Percentiles rank a stretch among this genome's conserved stretches.
Conservation (phyloP, 2,113 vertebrate species). For the Crotophaga sulcirostris region DNA sequence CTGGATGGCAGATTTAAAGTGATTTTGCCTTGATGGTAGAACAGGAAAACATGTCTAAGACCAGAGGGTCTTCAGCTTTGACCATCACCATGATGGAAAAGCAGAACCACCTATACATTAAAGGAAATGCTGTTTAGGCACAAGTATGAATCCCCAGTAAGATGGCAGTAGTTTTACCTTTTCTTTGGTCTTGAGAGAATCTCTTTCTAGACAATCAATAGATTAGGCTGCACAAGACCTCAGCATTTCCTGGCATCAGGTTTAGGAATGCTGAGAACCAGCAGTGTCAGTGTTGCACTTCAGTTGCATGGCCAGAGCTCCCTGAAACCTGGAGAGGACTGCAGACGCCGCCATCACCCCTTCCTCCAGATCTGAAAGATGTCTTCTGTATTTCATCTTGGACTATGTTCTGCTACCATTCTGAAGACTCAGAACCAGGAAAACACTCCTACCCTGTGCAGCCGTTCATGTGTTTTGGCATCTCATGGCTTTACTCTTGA, state of each 20-base stretch:
- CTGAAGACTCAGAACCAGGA: neutral
- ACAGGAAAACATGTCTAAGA: neutral
- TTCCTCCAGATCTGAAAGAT: neutral
- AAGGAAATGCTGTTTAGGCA: neutral
- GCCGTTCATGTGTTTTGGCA: neutral
- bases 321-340: neutral
- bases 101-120: neutral
- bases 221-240: neutral
- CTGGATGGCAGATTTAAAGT: neutral
- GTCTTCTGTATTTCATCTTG: neutral
- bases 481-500: neutral
- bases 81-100: neutral
- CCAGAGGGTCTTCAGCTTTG: neutral
- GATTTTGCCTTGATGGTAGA: neutral
- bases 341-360: neutral
- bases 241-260: neutral
- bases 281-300: neutral
- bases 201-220: neutral
- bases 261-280: neutral
- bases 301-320: neutral
- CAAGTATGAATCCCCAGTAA: neutral
- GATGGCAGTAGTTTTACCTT: neutral
- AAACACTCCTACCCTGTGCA: neutral
- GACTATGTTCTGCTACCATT: neutral
- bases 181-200: neutral